phyloP scores from a whole-genome alignment of 2,113 vertebrate species.

The Acanthochromis polyacanthus region DNA sequence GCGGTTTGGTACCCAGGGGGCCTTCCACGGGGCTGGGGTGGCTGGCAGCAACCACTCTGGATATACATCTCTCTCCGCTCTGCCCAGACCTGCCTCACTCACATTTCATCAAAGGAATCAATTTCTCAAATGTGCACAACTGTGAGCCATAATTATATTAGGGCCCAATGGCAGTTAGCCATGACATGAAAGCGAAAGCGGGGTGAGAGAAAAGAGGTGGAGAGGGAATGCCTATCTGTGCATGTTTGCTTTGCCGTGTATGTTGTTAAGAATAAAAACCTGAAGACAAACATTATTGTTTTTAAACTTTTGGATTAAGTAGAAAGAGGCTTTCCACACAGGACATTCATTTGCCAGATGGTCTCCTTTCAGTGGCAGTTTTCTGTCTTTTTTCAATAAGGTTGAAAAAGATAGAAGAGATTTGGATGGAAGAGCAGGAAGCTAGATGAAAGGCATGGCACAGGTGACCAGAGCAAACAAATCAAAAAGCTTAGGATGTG shows the following conservation, averaged over 20 bases:
- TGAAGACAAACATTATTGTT: not conserved
- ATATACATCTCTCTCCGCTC: slow-evolving; percentile 92
- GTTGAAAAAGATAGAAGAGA: slow-evolving; percentile 50
- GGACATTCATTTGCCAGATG: not conserved
- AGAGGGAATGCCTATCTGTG: slow-evolving; percentile 41
- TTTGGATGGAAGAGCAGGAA: slow-evolving; percentile 56
- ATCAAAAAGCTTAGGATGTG: slow-evolving; percentile 92
- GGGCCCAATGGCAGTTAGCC: slow-evolving; percentile 92
- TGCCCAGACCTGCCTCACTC: slow-evolving; percentile 90
- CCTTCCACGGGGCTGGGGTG: slow-evolving; percentile 86
- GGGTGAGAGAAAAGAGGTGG: slow-evolving; percentile 29
- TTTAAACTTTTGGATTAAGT: slow-evolving; percentile 12
- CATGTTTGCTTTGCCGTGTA: slow-evolving; percentile 38
- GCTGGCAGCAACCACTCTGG: slow-evolving; percentile 93
- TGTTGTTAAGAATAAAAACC: slow-evolving; percentile 8
- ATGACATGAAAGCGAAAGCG: slow-evolving; percentile 75
- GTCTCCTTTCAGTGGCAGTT: not conserved
- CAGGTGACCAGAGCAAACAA: slow-evolving; percentile 90
- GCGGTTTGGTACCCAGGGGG: slow-evolving; percentile 89
- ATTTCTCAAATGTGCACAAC: slow-evolving; percentile 99
- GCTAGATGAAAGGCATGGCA: slow-evolving; percentile 65
- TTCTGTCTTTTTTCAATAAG: not conserved
- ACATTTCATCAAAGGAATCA: slow-evolving; percentile 99
- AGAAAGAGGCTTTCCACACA: not conserved
- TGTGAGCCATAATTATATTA: slow-evolving; percentile 99